phyloP scores from a whole-genome alignment of 2,888 invertebrate species.

The Leptopilina syphax region DNA sequence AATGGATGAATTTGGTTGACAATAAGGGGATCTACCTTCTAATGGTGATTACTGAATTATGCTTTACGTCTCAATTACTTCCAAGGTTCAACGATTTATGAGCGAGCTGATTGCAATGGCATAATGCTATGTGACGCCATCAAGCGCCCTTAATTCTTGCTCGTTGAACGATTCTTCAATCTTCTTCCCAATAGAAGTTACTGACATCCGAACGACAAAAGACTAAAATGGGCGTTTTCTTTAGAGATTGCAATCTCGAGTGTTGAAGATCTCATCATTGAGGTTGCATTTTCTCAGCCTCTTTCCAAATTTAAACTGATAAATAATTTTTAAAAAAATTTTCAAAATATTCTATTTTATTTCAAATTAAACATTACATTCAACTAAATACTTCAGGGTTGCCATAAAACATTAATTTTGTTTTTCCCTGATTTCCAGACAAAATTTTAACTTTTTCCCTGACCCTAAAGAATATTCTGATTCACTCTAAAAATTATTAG shows the following conservation, averaged over 20 bases:
- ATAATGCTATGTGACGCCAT: slow-evolving; percentile 17
- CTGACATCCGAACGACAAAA: slow-evolving; percentile 32
- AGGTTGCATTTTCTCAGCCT: slow-evolving; percentile 14
- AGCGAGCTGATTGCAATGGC: slow-evolving; percentile 38
- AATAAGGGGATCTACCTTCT: slow-evolving; percentile 1
- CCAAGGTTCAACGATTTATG: slow-evolving; percentile 25
- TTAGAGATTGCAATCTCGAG: slow-evolving; percentile 10
- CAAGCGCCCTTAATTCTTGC: slow-evolving; percentile 32
- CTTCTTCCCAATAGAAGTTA: slow-evolving; percentile 32
- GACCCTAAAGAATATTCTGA: too few species aligned
- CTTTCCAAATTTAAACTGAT: not conserved
- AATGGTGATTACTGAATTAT: slow-evolving; percentile 17
- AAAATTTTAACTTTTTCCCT: too few species aligned
- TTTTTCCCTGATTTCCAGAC: too few species aligned
- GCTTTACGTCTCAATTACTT: slow-evolving; percentile 26
- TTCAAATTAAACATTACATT: too few species aligned
- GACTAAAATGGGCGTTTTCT: slow-evolving; percentile 37
- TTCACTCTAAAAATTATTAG: too few species aligned
- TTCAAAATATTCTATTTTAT: too few species aligned
- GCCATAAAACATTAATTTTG: too few species aligned
- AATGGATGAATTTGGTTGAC: slow-evolving; percentile 10
- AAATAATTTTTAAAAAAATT: too few species aligned
- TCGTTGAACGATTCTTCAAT: slow-evolving; percentile 40
- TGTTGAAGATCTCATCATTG: slow-evolving; percentile 21
- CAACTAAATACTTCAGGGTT: too few species aligned